Evolutionary conservation across 2,113 vertebrate species (phyloP).

Genomic region (Pelvicachromis taeniatus): DNA sequence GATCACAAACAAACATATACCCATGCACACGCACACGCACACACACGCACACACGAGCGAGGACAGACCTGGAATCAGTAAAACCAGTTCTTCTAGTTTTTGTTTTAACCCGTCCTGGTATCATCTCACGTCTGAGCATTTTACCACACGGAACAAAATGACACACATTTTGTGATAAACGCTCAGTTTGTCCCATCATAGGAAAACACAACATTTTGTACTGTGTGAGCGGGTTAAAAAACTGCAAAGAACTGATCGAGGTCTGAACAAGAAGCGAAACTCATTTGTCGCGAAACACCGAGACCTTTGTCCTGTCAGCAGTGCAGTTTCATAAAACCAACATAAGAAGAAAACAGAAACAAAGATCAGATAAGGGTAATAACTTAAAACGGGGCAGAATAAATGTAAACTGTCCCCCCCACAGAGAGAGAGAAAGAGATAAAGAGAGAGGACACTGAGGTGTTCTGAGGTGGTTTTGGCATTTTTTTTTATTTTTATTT

Average conservation of each 20-base stretch:
- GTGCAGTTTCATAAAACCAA: slow-evolving; percentile 48
- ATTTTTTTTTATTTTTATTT: background rate
- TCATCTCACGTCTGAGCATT: background rate
- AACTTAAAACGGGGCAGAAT: slow-evolving; percentile 51
- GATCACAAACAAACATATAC: background rate
- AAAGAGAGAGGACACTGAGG: slow-evolving; percentile 61
- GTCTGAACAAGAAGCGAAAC: slow-evolving; percentile 21
- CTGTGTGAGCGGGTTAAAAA: background rate
- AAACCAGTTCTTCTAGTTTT: slow-evolving; percentile 14
- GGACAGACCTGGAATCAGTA: slow-evolving; percentile 6
- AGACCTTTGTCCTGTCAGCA: slow-evolving; percentile 36
- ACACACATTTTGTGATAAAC: background rate
- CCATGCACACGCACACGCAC: background rate
- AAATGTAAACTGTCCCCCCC: slow-evolving; percentile 57
- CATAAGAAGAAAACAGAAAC: slow-evolving; percentile 10
- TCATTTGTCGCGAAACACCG: slow-evolving; percentile 1
- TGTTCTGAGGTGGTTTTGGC: slow-evolving; percentile 70
- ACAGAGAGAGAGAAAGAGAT: background rate
- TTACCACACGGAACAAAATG: background rate
- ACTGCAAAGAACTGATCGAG: background rate
- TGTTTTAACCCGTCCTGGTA: slow-evolving; percentile 1
- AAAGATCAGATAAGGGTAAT: slow-evolving; percentile 36
- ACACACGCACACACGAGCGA: slow-evolving; percentile 13
- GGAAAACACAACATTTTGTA: background rate
- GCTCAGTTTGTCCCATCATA: background rate